Percentiles rank a stretch among this genome's conserved stretches.
phyloP scores from a whole-genome alignment of 2,888 invertebrate genomes.

The Ceraclea dissimilis region DNA sequence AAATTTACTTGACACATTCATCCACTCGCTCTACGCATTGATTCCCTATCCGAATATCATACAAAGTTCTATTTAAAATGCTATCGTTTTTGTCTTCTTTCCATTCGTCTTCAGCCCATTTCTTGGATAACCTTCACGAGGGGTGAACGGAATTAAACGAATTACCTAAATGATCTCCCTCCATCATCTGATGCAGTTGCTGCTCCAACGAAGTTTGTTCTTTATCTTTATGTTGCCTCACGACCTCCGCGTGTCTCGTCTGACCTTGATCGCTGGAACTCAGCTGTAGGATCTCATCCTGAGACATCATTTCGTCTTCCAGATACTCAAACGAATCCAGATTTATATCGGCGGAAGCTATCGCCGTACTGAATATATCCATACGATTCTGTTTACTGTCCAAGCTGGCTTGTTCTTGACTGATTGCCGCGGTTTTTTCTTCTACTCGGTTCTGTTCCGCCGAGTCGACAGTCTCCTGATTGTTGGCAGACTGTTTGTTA shows the following conservation, averaged over 20 bases:
- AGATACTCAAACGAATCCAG: conserved; percentile 48
- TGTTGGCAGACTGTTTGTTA: conserved; percentile 28
- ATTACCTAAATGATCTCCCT: conserved; percentile 30
- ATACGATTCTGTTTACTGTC: conserved; percentile 33
- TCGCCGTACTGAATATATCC: conserved; percentile 49
- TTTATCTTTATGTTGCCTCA: conserved; percentile 20
- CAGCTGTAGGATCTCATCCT: conserved; percentile 38
- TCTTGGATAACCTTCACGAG: too few species aligned
- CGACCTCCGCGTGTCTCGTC: conserved; percentile 31
- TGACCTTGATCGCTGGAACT: background rate
- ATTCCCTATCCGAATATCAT: too few species aligned
- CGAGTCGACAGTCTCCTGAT: background rate
- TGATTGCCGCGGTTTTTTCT: conserved; percentile 29
- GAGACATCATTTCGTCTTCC: conserved; percentile 44
- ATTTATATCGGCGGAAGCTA: conserved; percentile 46
- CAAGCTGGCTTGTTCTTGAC: background rate
- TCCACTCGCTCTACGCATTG: too few species aligned
- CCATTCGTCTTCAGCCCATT: too few species aligned
- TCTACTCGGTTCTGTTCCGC: background rate
- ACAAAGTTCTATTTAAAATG: too few species aligned
- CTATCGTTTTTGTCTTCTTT: too few species aligned
- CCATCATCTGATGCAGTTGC: conserved; percentile 38
- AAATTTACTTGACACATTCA: too few species aligned
- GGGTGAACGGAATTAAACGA: too few species aligned
- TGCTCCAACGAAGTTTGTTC: conserved; percentile 31